A percentile compares a stretch with the other conserved stretches of the same genome.
Evolutionary conservation across 2,797 vertebrate genomes (phyloP).

Genomic region (Sitta carolinensis): DNA sequence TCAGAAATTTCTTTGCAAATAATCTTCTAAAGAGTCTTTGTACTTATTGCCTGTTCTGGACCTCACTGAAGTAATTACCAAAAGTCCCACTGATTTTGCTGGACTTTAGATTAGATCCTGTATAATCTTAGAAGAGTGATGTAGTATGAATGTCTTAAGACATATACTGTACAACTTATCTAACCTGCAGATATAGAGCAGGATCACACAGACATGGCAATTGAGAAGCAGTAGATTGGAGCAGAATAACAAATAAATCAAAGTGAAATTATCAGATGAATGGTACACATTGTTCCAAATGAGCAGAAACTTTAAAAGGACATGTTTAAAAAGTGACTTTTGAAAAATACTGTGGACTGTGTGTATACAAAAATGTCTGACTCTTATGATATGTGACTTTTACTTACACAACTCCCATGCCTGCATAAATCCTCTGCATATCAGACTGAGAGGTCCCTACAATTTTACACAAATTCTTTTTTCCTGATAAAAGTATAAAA

Average conservation of each 20-base stretch:
- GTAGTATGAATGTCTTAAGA: not conserved
- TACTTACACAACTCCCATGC: not conserved
- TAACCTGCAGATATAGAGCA: not conserved
- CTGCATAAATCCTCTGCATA: not conserved
- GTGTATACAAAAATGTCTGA: accelerated
- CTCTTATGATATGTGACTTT: not conserved
- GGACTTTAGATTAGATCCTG: not conserved
- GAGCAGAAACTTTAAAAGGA: not conserved
- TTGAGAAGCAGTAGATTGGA: not conserved
- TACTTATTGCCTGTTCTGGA: not conserved
- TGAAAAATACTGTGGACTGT: not conserved
- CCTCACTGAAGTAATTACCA: not conserved
- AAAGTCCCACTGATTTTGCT: not conserved
- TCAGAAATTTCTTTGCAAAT: not conserved
- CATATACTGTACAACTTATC: not conserved
- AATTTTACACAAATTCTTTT: not conserved
- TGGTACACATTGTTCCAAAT: not conserved
- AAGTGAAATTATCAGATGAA: not conserved
- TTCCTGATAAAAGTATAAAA: not conserved
- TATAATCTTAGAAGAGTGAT: not conserved
- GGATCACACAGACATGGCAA: not conserved
- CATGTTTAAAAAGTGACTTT: not conserved
- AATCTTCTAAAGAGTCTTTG: not conserved
- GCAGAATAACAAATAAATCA: not conserved
- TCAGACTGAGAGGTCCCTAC: not conserved